Conservation (phyloP, 1,140 invertebrate species). For the Lysiphlebus fabarum region DNA sequence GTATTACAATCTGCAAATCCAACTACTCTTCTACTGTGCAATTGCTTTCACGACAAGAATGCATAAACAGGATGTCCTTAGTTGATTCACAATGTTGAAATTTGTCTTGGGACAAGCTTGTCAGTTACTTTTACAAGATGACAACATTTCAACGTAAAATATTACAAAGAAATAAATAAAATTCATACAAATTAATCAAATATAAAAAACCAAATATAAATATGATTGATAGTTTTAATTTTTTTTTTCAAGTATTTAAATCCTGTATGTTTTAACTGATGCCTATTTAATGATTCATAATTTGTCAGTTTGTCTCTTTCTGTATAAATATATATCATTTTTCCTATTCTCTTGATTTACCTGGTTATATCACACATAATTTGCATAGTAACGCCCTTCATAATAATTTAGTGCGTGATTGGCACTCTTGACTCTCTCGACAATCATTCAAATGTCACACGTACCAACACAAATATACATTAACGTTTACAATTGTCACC, state of each 20-base stretch:
- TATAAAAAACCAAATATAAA: no score
- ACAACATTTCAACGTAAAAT: no score
- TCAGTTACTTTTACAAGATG: no score
- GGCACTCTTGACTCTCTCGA: slow-evolving; percentile 17
- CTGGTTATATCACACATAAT: slow-evolving; percentile 21
- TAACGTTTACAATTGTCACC: no score
- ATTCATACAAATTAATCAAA: no score
- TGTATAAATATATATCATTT: no score
- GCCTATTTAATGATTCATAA: slow-evolving; percentile 2
- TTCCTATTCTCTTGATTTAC: not conserved
- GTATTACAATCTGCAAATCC: slow-evolving; percentile 15
- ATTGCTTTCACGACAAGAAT: slow-evolving; percentile 48
- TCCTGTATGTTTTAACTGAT: not conserved
- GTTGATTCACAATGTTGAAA: not conserved
- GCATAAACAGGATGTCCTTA: slow-evolving; percentile 37
- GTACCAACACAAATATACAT: not conserved
- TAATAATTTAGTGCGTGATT: slow-evolving; percentile 23
- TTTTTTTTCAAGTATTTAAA: no score
- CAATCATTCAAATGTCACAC: slow-evolving; percentile 24
- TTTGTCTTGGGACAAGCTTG: not conserved
- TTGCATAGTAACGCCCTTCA: slow-evolving; percentile 7
- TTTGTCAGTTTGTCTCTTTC: not conserved
- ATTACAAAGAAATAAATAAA: no score
- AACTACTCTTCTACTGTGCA: slow-evolving; percentile 32
- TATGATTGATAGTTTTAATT: no score